Evolutionary conservation across 64 coral and sea anemone species (phyloP).

Genomic region (Stichodactyla helianthus): DNA sequence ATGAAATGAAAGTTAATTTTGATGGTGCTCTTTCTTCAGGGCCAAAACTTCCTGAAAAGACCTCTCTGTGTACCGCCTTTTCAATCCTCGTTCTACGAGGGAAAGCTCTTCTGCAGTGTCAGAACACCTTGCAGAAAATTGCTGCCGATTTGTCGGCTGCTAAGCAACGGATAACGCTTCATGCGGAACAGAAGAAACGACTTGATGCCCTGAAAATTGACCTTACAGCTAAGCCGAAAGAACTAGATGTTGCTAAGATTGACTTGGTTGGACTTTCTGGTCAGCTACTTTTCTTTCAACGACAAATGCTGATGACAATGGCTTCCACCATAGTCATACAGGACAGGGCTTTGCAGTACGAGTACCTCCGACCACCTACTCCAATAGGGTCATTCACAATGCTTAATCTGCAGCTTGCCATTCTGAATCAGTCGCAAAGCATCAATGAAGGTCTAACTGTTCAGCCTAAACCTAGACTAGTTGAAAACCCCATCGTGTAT

Average conservation of each 20-base stretch:
- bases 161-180: conserved; percentile 13
- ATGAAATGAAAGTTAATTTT: conserved; percentile 26
- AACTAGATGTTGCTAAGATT: conserved; percentile 12
- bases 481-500: conserved; percentile 2
- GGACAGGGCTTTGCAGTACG: conserved; percentile 34
- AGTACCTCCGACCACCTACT: conserved; percentile 24
- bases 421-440: conserved; percentile 24
- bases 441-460: conserved; percentile 25
- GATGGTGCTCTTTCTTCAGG: neutral
- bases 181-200: conserved; percentile 21
- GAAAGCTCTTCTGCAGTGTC: conserved; percentile 11
- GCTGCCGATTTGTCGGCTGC: conserved; percentile 20
- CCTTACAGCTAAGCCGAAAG: neutral
- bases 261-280: conserved; percentile 30
- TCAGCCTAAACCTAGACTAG: neutral
- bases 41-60: neutral
- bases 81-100: conserved; percentile 17
- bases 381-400: conserved; percentile 18
- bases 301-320: conserved; percentile 16
- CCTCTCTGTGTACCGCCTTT: conserved; percentile 16
- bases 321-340: conserved; percentile 21
- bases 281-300: conserved; percentile 33
- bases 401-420: conserved; percentile 5
- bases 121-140: conserved; percentile 7
- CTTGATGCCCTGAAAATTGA: conserved; percentile 10